These are phyloP conservation scores for Balanococcus diminutus DNA, from an alignment of 2,888 invertebrate genomes.

Conservation along the genomic window DNA sequence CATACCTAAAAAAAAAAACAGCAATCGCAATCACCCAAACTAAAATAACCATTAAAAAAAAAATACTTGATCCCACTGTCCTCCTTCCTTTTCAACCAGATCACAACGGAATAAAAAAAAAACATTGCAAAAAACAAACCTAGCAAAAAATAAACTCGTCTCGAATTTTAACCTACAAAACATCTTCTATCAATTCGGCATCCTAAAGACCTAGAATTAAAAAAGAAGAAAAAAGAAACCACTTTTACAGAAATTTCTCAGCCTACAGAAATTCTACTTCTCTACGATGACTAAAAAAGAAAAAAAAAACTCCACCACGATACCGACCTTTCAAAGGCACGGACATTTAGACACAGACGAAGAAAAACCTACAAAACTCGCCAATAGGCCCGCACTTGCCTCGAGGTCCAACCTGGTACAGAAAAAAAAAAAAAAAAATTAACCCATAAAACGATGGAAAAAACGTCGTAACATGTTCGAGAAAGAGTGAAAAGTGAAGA, in stretches of 20 bases:
- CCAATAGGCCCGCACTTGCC: neutral
- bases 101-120: neutral
- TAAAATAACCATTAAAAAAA: too few relatives aligned
- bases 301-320: neutral
- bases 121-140: neutral
- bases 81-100: neutral
- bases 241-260: neutral
- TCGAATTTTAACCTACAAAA: neutral
- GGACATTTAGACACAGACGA: neutral
- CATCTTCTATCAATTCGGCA: neutral
- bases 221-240: neutral
- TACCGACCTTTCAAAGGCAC: constrained; percentile 5
- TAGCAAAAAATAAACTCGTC: too few relatives aligned
- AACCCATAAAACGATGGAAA: neutral
- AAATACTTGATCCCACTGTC: too few relatives aligned
- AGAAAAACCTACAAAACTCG: neutral
- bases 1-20: too few relatives aligned
- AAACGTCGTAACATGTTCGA: neutral
- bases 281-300: neutral
- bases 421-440: neutral
- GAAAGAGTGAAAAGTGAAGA: neutral
- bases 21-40: too few relatives aligned
- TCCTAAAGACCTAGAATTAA: neutral
- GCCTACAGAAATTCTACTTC: neutral
- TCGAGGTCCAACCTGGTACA: neutral